Evolutionary conservation across 1,140 invertebrate genomes (phyloP), one percentile per base, ranked within the genome.

Genomic region (Drosophila dunni): DNA sequence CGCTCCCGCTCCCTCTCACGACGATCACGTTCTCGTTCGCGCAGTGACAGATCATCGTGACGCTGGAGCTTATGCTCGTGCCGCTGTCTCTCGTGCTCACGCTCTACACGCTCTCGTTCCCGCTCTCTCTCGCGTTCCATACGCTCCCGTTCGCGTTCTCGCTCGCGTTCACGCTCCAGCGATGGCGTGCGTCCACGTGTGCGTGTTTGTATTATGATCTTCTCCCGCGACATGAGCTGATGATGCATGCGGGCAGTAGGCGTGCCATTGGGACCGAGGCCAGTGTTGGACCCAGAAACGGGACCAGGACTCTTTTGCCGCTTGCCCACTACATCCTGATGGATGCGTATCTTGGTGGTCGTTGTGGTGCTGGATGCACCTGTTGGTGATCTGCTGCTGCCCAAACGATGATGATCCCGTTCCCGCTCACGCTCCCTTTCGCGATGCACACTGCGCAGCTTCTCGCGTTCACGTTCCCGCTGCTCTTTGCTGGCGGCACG

Each of bases 21-120:
- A 9, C 92, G 89, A 67, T 93, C 94, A 51, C 94, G 93, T 17
- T 92, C 78, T 9, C 94, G 93, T 61, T 92, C 76, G n/a, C 94
- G 93, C 70, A 94, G 91, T 51, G 93, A 64, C 9, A 75, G 67
- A 17, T 85, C 74, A 29, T 89, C 85, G 46, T 84, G 81, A 0
- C 81, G 78, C 40, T 77, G 74, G 61, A 75, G 64, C 75, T 61
- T 91, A 61, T 75, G 80, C 45, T 75, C 82, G 50, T 75, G 81
- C 10, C 54, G 82, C 45, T 83, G 77, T 7, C 85, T 65, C 13
- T 91, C 85, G 13, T 79, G 67, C 58, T 88, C 83, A 1, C 83
- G 66, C 0, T 85, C 83, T 15, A 92, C 92, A 8, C 93, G 84
- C 10, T 93, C 91, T n/a, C 93, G 91, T 56, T 94, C 94, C 36